These are phyloP conservation scores for Chionis minor DNA, from an alignment of 2,113 vertebrate species.

Conservation along the genomic window DNA sequence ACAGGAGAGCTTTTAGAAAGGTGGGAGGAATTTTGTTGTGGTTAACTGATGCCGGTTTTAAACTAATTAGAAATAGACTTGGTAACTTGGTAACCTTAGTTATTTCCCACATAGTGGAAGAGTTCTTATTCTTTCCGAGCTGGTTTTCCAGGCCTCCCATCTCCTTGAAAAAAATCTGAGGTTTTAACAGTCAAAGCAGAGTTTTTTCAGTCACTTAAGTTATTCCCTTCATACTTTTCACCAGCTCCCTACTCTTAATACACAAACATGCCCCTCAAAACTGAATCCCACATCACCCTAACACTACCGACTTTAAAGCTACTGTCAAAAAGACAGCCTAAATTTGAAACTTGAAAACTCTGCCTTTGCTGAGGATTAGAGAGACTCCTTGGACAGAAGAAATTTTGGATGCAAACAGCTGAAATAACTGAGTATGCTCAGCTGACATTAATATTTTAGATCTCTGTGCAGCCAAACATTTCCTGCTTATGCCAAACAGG, in stretches of 20 bases:
- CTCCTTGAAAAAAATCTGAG: neutral
- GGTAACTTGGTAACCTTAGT: neutral
- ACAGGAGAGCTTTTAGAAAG: neutral
- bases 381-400: neutral
- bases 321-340: neutral
- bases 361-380: neutral
- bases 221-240: constrained; percentile 1
- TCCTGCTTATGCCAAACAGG: neutral
- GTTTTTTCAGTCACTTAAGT: neutral
- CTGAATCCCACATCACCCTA: neutral
- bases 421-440: constrained; percentile 1
- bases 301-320: neutral
- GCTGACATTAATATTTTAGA: constrained; percentile 38
- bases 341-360: neutral
- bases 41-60: neutral
- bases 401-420: neutral
- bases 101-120: neutral
- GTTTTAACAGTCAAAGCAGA: neutral
- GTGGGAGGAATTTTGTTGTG: neutral
- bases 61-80: no score
- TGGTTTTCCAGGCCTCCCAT: neutral
- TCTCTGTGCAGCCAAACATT: neutral
- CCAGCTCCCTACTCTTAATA: neutral
- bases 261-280: neutral
- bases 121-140: neutral